Evolutionary conservation across 2,113 vertebrate species (phyloP).

Genomic region (Phylloscopus whistleri): DNA sequence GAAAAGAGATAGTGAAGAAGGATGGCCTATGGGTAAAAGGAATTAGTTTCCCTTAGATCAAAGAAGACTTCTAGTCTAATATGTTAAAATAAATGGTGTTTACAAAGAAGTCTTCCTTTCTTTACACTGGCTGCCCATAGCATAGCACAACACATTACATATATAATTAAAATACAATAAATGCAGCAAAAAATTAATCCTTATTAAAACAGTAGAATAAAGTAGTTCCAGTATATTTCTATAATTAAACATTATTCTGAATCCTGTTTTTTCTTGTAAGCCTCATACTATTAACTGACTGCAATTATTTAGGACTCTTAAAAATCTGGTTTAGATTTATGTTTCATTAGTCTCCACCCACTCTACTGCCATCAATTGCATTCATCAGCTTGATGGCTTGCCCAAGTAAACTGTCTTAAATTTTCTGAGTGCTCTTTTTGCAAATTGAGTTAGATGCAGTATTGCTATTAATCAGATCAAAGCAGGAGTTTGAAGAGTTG

Average conservation of each 20-base stretch:
- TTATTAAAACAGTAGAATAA: slow-evolving; percentile 16
- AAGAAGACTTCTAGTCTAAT: background rate
- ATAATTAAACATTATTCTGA: slow-evolving; percentile 57
- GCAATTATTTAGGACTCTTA: slow-evolving; percentile 30
- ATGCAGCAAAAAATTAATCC: slow-evolving; percentile 18
- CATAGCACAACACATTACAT: background rate
- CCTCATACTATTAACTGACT: background rate
- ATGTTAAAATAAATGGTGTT: slow-evolving; percentile 22
- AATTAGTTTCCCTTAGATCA: background rate
- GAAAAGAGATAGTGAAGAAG: slow-evolving; percentile 51
- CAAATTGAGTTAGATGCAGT: slow-evolving; percentile 69
- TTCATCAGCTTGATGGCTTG: slow-evolving; percentile 69
- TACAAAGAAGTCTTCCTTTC: slow-evolving; percentile 7
- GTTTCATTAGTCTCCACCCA: slow-evolving; percentile 43
- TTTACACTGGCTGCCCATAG: background rate
- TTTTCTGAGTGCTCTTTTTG: slow-evolving; percentile 68
- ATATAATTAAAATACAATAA: slow-evolving; percentile 47
- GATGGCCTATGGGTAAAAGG: slow-evolving; percentile 48
- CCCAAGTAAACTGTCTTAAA: slow-evolving; percentile 64
- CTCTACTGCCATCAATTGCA: slow-evolving; percentile 12
- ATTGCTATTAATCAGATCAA: slow-evolving; percentile 69
- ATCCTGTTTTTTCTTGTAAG: background rate
- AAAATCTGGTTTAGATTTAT: slow-evolving; percentile 46
- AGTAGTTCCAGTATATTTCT: background rate
- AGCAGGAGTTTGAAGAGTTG: background rate